Evolutionary conservation across 37 sponge, comb jelly and placozoan genomes (phyloP).

Genomic region (Hexactinellida sp.): DNA sequence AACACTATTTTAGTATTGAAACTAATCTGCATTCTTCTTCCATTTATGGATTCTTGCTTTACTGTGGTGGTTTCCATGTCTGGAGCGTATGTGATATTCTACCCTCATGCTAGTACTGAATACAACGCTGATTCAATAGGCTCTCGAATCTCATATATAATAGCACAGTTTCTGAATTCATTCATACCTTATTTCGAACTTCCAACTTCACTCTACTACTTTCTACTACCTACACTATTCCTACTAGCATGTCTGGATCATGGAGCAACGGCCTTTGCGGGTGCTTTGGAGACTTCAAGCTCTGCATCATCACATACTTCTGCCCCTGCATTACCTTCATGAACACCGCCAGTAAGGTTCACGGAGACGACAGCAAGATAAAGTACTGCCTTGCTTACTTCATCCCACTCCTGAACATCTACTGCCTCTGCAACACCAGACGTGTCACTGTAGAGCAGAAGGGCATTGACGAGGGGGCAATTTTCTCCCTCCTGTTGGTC

Average conservation of each 20-base stretch:
- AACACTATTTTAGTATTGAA: not conserved
- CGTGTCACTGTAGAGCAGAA: slow-evolving; percentile 56
- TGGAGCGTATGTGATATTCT: not conserved
- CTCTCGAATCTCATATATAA: not conserved
- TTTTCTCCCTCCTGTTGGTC: slow-evolving; percentile 29
- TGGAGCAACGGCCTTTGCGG: slow-evolving; percentile 43
- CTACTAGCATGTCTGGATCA: slow-evolving; percentile 4
- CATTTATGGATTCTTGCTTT: not conserved
- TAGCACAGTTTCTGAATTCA: not conserved
- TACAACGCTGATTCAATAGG: not conserved
- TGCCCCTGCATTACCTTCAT: slow-evolving; percentile 51
- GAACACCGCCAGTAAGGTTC: slow-evolving; percentile 42
- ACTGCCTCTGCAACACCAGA: slow-evolving; percentile 24
- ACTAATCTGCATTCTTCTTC: slow-evolving; percentile 6
- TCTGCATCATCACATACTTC: slow-evolving; percentile 48
- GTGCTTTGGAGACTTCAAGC: slow-evolving; percentile 47
- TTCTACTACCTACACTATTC: not conserved
- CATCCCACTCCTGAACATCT: slow-evolving; percentile 41
- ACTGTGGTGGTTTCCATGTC: slow-evolving; percentile 2
- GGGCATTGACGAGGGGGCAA: slow-evolving; percentile 48
- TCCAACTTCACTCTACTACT: slow-evolving; percentile 11
- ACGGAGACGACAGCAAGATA: slow-evolving; percentile 39
- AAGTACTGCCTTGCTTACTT: slow-evolving; percentile 37
- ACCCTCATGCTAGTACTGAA: not conserved
- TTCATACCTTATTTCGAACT: not conserved